Conservation (phyloP, 2,888 invertebrate genomes). For the Xestia rhomboidea region DNA sequence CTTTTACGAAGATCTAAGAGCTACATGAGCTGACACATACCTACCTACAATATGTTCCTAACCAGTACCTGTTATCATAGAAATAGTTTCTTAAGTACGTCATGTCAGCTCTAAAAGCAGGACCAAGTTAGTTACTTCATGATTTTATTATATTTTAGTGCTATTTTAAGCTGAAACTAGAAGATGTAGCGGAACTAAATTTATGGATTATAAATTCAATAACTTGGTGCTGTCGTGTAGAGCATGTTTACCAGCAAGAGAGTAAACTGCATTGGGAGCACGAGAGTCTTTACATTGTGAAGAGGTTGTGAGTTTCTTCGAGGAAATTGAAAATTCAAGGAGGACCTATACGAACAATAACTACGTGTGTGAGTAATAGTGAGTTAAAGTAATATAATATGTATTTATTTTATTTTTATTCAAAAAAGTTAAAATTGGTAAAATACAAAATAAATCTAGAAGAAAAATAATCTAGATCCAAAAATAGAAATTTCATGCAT, state of each 20-base stretch:
- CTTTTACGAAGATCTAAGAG: conserved; percentile 19
- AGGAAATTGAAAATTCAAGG: neutral
- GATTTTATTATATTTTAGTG: conserved; percentile 8
- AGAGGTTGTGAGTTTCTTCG: neutral
- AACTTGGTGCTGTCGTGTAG: neutral
- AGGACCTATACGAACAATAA: neutral
- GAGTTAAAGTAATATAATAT: too few relatives aligned
- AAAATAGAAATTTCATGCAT: neutral
- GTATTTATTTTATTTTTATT: too few relatives aligned
- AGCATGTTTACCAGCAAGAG: conserved; percentile 13
- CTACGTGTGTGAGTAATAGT: neutral
- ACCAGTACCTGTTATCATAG: conserved; percentile 8
- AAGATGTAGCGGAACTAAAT: conserved; percentile 11
- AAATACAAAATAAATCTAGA: too few relatives aligned
- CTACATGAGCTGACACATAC: conserved; percentile 20
- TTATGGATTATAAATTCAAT: conserved; percentile 46
- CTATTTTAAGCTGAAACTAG: conserved; percentile 22
- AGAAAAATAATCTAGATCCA: too few relatives aligned
- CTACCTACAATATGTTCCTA: neutral
- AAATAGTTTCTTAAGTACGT: conserved; percentile 9
- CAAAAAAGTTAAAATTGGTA: too few relatives aligned
- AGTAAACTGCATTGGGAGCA: conserved; percentile 11
- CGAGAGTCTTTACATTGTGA: neutral
- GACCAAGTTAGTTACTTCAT: conserved; percentile 13
- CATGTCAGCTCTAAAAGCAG: conserved; percentile 28